phyloP scores from a whole-genome alignment of 2,113 vertebrate genomes.

The Perca flavescens region DNA sequence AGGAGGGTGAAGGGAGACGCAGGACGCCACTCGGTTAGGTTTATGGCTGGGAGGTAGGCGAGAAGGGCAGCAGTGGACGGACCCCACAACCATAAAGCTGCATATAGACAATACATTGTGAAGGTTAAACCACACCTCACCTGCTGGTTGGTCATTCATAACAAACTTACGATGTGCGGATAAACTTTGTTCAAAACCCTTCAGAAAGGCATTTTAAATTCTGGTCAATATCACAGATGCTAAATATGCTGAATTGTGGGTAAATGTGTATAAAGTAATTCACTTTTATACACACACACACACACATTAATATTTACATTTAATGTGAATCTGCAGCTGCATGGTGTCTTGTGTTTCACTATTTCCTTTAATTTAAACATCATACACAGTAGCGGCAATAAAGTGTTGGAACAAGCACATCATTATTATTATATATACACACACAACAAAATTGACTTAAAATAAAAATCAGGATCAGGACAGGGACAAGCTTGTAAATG shows the following conservation, averaged over 20 bases:
- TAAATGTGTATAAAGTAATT: too few species aligned
- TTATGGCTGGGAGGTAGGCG: slow-evolving; percentile 86
- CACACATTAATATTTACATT: not conserved
- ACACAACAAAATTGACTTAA: not conserved
- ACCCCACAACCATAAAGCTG: slow-evolving; percentile 88
- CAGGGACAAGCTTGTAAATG: not conserved
- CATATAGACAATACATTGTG: not conserved
- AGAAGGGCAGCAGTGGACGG: slow-evolving; percentile 77
- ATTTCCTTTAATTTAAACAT: not conserved
- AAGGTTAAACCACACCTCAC: not conserved
- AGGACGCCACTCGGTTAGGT: slow-evolving; percentile 79
- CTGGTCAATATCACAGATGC: not conserved
- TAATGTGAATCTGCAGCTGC: not conserved
- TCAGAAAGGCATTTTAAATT: not conserved
- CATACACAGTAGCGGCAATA: not conserved
- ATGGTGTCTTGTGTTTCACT: not conserved
- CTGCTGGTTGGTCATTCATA: not conserved
- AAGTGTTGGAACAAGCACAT: not conserved
- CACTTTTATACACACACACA: not conserved
- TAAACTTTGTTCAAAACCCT: not conserved
- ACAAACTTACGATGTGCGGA: not conserved
- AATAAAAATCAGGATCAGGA: not conserved
- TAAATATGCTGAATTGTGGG: not conserved
- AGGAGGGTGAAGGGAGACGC: slow-evolving; percentile 57
- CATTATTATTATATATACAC: too few species aligned